Evolutionary conservation across 2,113 vertebrate species (phyloP).

Genomic region (Origma solitaria): DNA sequence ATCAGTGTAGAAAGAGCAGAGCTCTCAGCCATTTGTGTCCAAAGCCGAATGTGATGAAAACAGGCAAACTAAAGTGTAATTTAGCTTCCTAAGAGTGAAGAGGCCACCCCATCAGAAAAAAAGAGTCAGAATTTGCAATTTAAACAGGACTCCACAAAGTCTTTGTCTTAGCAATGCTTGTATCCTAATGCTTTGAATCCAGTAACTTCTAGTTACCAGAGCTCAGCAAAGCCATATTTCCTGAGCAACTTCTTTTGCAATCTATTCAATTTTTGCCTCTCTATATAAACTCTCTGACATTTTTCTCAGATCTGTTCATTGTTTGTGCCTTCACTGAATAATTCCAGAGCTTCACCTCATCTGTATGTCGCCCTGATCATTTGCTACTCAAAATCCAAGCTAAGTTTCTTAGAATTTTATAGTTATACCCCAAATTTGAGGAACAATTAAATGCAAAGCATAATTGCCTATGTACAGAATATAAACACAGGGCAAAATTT

Average conservation of each 20-base stretch:
- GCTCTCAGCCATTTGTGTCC: background rate
- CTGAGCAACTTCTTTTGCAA: background rate
- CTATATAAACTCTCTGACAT: background rate
- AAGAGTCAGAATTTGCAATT: background rate
- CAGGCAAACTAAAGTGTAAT: background rate
- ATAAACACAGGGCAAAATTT: background rate
- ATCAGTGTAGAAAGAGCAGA: constrained; percentile 21
- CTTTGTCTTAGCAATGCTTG: background rate
- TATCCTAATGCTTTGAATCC: background rate
- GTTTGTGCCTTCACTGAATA: background rate
- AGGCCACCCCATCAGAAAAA: background rate
- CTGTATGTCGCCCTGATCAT: background rate
- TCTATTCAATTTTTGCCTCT: background rate
- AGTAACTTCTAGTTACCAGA: constrained; percentile 16
- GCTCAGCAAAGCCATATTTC: background rate
- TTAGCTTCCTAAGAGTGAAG: constrained; percentile 5
- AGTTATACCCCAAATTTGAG: background rate
- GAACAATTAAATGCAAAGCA: background rate
- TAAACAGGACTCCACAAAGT: background rate
- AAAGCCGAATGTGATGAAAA: constrained; percentile 35
- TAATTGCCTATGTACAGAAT: background rate
- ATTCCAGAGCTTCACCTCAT: background rate
- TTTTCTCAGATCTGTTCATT: background rate
- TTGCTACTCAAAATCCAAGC: background rate
- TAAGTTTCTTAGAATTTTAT: background rate